Base-by-base conservation (phyloP, 2,797 vertebrate genomes). In the Simalia tracyae region DNA sequence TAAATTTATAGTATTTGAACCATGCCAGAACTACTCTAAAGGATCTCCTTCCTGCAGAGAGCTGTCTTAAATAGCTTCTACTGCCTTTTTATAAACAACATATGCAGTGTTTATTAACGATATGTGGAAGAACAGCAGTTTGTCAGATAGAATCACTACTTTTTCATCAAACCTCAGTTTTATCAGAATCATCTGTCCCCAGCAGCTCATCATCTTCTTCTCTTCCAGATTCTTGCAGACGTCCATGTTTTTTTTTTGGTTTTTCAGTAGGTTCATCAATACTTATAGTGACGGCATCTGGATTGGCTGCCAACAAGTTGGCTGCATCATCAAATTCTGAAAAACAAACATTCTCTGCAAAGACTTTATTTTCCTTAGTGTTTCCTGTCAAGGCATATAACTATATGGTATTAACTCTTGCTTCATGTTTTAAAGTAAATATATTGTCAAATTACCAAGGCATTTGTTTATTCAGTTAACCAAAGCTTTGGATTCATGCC, bases 271-370 rank as follows among this genome's bases (percentile, higher is more conserved):
- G 97, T 84, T 98, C 98, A 0, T 98, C 98, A 0, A 99, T 99
- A 95, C 95, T 98, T 64, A 99, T 98, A 0, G 98, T 98, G 59
- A 97, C 98, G 28, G 98, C 97, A 93, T 98, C 98, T 17, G 97
- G 97, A 91, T 97, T 98, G 64, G 96, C 95, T 92, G 97, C 97
- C 91, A 98, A 92, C 93, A 98, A 95, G 96, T 95, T 96, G 50
- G 97, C 97, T 94, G 97, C 97, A 95, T 99, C 98, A 19, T 98
- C 98, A 98, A 99, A 99, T 92, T 99, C 99, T 99, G 95, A 91
- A 97, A 97, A 92, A 64, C 60, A 96, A 68, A 90, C 22, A 66
- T 91, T 26, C 59, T 72, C 46, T 86, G 14, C 88, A 59, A 93
- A 31, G 28, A 50, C 5, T 63, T 12, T 1, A n/a, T 15, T 72